A percentile compares a stretch with the other conserved stretches of the same genome.
These are phyloP conservation scores for Callyntrura sp. DNA, from an alignment of 2,888 invertebrate genomes.

Conservation along the genomic window DNA sequence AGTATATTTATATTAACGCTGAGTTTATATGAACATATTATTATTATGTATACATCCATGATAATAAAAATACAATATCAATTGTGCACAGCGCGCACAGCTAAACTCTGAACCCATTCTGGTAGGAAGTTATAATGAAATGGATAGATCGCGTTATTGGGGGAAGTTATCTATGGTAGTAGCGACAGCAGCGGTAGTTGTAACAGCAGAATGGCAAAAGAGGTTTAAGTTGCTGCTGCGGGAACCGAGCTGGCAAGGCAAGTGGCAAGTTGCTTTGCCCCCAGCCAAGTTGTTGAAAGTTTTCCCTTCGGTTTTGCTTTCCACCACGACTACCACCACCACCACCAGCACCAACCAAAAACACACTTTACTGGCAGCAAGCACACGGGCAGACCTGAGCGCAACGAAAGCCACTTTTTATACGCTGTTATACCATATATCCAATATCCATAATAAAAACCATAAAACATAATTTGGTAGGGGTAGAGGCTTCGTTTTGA, in stretches of 20 bases:
- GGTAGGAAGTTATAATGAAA: conserved; percentile 37
- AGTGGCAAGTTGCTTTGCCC: conserved; percentile 75
- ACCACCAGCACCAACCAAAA: conserved; percentile 14
- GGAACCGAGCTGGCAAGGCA: conserved; percentile 52
- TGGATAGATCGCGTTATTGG: conserved; percentile 61
- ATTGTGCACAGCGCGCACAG: too few relatives aligned
- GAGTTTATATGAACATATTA: conserved; percentile 31
- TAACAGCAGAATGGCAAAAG: too few relatives aligned
- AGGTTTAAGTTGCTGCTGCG: conserved; percentile 20
- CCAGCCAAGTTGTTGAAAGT: conserved; percentile 76
- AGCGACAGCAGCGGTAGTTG: neutral
- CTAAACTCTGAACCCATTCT: too few relatives aligned
- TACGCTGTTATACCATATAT: neutral
- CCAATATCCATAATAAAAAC: neutral
- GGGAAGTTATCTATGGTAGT: conserved; percentile 53
- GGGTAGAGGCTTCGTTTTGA: conserved; percentile 11
- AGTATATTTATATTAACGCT: conserved; percentile 55
- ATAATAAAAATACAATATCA: neutral
- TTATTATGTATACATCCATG: conserved; percentile 2
- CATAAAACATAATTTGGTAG: neutral
- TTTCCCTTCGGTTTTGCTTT: conserved; percentile 61
- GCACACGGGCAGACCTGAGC: neutral
- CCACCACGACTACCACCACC: too few relatives aligned
- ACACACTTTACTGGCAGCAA: neutral
- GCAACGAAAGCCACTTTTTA: conserved; percentile 3